phyloP scores from a whole-genome alignment of 2,797 vertebrate species.

The Margarornis squamiger region DNA sequence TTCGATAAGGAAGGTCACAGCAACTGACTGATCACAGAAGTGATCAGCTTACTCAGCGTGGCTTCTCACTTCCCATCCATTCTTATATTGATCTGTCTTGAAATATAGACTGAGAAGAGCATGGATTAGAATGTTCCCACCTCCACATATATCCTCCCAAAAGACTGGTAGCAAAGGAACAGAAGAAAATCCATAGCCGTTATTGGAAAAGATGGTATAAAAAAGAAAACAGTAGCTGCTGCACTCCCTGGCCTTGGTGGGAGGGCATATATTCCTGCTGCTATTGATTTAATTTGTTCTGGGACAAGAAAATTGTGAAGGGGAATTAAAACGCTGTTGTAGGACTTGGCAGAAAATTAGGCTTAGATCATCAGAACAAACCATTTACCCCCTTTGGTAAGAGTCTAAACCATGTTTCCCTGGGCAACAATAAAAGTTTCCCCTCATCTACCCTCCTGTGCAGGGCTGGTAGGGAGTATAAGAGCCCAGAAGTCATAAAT shows the following conservation, averaged over 20 bases:
- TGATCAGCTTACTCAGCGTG: conserved; percentile 2
- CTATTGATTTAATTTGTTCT: background rate
- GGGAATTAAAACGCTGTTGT: background rate
- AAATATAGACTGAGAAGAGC: background rate
- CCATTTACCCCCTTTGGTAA: background rate
- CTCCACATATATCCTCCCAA: background rate
- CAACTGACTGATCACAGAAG: background rate
- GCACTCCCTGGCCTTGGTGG: background rate
- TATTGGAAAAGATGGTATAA: background rate
- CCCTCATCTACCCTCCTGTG: background rate
- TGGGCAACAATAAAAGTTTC: background rate
- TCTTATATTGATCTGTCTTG: background rate
- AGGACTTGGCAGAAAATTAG: background rate
- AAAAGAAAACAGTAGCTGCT: background rate
- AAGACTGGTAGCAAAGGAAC: background rate
- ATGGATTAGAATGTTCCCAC: conserved; percentile 11
- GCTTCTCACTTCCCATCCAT: background rate
- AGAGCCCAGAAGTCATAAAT: background rate
- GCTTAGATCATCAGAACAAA: background rate
- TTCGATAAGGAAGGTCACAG: background rate
- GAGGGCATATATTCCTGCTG: background rate
- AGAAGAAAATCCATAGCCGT: background rate
- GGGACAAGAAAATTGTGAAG: background rate
- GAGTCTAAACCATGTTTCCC: background rate
- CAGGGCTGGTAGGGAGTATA: background rate